Conservation (phyloP, 1,140 invertebrate species). For the Copidosoma floridanum region DNA sequence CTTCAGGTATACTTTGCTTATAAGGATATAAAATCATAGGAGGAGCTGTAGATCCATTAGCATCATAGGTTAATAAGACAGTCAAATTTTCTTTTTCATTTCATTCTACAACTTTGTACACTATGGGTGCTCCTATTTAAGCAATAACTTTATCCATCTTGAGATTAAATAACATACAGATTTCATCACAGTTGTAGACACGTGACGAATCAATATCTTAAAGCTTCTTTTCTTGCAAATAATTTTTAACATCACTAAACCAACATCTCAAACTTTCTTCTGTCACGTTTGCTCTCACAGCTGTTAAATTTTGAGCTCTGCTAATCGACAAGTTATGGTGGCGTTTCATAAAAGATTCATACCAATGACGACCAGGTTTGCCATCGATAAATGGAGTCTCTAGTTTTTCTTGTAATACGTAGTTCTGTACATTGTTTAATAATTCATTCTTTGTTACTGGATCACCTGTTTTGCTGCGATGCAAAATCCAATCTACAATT, state of each 20-base stretch:
- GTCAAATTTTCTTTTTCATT: neutral
- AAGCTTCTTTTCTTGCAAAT: neutral
- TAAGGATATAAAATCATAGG: no score
- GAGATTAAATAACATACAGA: neutral
- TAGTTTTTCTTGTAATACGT: no score
- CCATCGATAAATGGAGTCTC: no score
- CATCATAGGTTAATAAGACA: neutral
- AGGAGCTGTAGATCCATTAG: no score
- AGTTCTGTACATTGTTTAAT: neutral
- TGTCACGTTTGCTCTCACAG: neutral
- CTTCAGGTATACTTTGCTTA: no score
- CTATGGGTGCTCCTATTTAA: neutral
- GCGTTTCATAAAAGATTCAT: neutral
- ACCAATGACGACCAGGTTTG: no score
- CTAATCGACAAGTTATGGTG: conserved; percentile 2
- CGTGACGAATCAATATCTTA: neutral
- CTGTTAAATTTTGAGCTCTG: neutral
- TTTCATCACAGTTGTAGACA: neutral
- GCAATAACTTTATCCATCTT: neutral
- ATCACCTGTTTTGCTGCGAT: neutral
- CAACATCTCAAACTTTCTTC: neutral
- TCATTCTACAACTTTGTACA: neutral
- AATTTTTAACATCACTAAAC: neutral
- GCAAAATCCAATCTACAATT: no score
- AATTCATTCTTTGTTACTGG: neutral